phyloP scores from a whole-genome alignment of 2,797 vertebrate genomes.

The Catharus ustulatus region DNA sequence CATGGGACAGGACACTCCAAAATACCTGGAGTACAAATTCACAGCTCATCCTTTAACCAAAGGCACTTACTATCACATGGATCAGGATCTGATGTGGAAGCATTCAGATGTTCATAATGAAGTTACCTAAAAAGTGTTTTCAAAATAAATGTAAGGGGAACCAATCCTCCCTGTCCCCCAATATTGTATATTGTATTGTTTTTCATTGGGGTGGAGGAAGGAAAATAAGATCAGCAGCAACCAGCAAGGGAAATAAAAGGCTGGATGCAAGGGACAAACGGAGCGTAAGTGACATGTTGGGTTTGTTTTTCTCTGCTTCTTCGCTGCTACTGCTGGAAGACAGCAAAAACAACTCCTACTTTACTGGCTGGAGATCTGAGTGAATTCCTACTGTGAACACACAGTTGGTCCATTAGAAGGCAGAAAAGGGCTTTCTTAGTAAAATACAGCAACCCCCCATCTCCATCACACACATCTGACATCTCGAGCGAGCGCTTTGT shows the following conservation, averaged over 20 bases:
- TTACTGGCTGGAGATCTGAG: constrained; percentile 53
- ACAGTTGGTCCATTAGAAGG: background rate
- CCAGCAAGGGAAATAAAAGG: background rate
- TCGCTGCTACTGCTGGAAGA: constrained; percentile 54
- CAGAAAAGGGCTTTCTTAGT: constrained; percentile 19
- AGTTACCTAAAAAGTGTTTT: background rate
- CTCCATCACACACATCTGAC: background rate
- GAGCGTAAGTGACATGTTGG: background rate
- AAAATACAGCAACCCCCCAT: background rate
- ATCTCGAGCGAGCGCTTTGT: background rate
- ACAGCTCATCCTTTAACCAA: background rate
- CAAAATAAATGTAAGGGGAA: background rate
- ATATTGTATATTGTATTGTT: background rate
- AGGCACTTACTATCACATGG: background rate
- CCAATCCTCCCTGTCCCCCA: background rate
- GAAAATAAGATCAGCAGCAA: background rate
- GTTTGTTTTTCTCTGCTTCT: constrained; percentile 48
- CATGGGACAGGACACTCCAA: background rate
- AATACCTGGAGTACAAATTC: background rate
- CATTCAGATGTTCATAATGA: background rate
- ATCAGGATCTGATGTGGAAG: background rate
- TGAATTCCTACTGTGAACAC: constrained; percentile 9
- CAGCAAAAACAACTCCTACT: constrained; percentile 55
- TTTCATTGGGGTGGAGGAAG: background rate
- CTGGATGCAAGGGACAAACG: constrained; percentile 39